phyloP scores from a whole-genome alignment of 2,888 invertebrate genomes.

The Psylliodes chrysocephalus region DNA sequence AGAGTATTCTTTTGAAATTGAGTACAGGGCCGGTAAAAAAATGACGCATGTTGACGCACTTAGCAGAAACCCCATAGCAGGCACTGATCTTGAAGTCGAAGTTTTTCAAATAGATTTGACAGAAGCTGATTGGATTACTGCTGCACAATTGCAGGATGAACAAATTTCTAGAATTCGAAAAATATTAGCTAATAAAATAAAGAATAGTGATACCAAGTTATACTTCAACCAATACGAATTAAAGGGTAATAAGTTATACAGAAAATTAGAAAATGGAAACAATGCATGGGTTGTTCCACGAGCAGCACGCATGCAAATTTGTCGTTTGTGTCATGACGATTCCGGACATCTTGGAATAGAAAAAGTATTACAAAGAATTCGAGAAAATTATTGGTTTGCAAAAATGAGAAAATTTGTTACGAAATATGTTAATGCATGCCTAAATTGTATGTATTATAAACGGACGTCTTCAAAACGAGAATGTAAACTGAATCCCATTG shows the following conservation, averaged over 20 bases:
- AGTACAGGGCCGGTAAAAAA: conserved; percentile 41
- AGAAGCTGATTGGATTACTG: conserved; percentile 45
- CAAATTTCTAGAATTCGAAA: conserved; percentile 30
- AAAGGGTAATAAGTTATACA: conserved; percentile 4
- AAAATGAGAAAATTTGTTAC: no score
- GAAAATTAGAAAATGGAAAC: conserved; percentile 7
- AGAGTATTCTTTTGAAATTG: neutral
- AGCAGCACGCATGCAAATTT: conserved; percentile 29
- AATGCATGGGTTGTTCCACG: conserved; percentile 13
- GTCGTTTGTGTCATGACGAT: conserved; percentile 50
- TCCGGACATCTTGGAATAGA: conserved; percentile 51
- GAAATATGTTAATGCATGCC: conserved; percentile 51
- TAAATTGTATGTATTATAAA: conserved; percentile 55
- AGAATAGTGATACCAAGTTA: conserved; percentile 5
- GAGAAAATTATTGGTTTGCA: no score
- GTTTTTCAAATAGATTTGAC: conserved; percentile 37
- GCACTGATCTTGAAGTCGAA: no score
- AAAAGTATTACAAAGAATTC: no score
- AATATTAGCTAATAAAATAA: neutral
- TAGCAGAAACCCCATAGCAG: conserved; percentile 39
- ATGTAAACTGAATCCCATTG: conserved; percentile 33
- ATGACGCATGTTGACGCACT: conserved; percentile 43
- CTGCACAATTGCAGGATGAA: conserved; percentile 44
- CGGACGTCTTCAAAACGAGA: conserved; percentile 45
- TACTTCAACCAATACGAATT: conserved; percentile 19